These are phyloP conservation scores for Petrolisthes cinctipes DNA, from an alignment of 2,888 invertebrate genomes.

Conservation along the genomic window DNA sequence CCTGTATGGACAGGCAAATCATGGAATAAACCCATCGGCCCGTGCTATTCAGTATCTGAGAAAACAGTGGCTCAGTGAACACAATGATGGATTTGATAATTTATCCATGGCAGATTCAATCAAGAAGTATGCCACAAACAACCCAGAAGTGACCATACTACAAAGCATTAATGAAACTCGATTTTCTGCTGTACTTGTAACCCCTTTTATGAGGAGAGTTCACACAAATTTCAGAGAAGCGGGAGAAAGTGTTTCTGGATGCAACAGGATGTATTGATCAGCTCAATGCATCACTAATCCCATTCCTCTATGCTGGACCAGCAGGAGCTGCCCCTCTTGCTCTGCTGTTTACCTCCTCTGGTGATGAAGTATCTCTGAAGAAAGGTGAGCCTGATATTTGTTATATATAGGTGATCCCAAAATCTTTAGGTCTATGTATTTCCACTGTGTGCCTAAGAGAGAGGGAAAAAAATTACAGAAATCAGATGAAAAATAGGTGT, in stretches of 20 bases:
- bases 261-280: conserved; percentile 17
- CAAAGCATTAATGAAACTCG: neutral
- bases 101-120: neutral
- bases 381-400: too few relatives aligned
- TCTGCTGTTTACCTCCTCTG: neutral
- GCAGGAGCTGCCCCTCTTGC: conserved; percentile 20
- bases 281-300: neutral
- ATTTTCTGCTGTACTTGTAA: neutral
- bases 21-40: neutral
- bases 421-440: neutral
- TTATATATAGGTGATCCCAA: neutral
- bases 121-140: neutral
- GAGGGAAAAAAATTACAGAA: neutral
- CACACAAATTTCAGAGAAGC: conserved; percentile 3
- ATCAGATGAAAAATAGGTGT: neutral
- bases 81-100: neutral
- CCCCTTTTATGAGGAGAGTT: neutral
- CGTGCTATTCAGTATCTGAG: neutral
- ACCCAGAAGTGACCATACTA: neutral
- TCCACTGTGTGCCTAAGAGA: neutral
- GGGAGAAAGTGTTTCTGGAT: conserved; percentile 8
- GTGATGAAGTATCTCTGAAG: neutral
- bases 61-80: neutral
- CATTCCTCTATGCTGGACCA: conserved; percentile 18
- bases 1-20: neutral